phyloP scores from a whole-genome alignment of 2,797 vertebrate genomes.

The Catostomus latipinnis region DNA sequence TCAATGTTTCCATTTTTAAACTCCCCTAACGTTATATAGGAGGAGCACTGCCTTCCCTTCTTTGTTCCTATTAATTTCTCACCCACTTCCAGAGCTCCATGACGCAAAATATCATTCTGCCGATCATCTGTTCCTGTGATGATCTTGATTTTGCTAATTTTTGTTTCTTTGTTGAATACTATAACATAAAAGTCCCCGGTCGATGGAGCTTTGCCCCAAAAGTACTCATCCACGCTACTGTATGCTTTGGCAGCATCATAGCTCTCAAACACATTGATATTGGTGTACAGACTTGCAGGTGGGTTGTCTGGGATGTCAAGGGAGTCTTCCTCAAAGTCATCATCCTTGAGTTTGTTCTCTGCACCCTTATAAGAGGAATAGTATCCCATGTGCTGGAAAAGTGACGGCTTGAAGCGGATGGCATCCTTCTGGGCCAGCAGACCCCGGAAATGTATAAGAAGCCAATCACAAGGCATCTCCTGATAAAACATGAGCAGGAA shows the following conservation, averaged over 20 bases:
- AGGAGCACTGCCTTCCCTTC: conserved; percentile 87
- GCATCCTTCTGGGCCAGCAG: conserved; percentile 95
- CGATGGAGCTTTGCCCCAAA: conserved; percentile 95
- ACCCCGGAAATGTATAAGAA: conserved; percentile 93
- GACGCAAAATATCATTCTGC: conserved; percentile 92
- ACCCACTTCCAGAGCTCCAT: conserved; percentile 92
- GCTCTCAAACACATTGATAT: conserved; percentile 96
- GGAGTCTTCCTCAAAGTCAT: conserved; percentile 96
- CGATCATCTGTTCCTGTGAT: conserved; percentile 92
- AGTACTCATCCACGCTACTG: conserved; percentile 94
- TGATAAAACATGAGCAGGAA: conserved; percentile 99
- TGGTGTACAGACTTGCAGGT: conserved; percentile 90
- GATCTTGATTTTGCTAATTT: conserved; percentile 93
- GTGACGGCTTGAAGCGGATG: conserved; percentile 96
- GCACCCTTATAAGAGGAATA: conserved; percentile 97
- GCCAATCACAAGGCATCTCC: conserved; percentile 99
- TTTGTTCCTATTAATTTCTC: conserved; percentile 85
- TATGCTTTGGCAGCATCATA: conserved; percentile 94
- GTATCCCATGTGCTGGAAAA: conserved; percentile 99
- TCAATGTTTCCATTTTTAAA: conserved; percentile 95
- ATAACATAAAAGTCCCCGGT: conserved; percentile 91
- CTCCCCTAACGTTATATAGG: conserved; percentile 90
- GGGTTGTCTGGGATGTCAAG: conserved; percentile 97
- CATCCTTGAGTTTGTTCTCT: conserved; percentile 97
- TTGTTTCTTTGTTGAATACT: conserved; percentile 88